Percentiles rank a stretch among this genome's conserved stretches.
These are phyloP conservation scores for Pangasius macronema DNA, from an alignment of 2,797 vertebrate genomes.

Conservation along the genomic window DNA sequence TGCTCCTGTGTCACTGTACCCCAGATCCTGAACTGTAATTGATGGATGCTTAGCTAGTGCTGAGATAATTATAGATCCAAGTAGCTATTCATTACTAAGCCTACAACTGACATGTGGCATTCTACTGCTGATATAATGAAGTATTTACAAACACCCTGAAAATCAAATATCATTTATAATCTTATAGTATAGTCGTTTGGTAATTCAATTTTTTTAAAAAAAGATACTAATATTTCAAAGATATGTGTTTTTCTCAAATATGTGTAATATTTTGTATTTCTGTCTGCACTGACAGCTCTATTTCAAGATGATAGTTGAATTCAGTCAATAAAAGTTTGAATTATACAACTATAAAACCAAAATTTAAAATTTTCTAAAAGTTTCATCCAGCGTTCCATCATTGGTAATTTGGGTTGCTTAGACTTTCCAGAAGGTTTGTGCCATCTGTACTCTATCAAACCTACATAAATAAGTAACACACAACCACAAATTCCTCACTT, in stretches of 20 bases:
- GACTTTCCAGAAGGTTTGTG: neutral
- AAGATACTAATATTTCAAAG: neutral
- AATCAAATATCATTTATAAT: neutral
- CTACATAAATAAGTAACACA: neutral
- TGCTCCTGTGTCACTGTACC: neutral
- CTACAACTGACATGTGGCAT: neutral
- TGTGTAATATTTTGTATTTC: neutral
- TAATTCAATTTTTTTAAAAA: neutral
- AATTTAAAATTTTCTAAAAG: neutral
- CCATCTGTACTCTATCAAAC: neutral
- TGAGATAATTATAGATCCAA: neutral
- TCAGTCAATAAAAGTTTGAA: neutral
- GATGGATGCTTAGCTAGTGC: neutral
- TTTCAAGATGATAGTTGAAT: neutral
- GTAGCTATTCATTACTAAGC: neutral
- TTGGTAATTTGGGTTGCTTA: neutral
- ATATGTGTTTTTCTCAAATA: neutral
- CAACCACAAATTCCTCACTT: neutral
- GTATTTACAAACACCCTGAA: neutral
- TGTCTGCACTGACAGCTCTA: neutral
- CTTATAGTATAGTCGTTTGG: neutral
- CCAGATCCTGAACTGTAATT: neutral
- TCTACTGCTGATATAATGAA: neutral
- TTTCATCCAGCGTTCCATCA: neutral
- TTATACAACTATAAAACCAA: neutral